These are phyloP conservation scores for Coelinius sp. DNA, from an alignment of 2,888 invertebrate genomes.

Conservation along the genomic window DNA sequence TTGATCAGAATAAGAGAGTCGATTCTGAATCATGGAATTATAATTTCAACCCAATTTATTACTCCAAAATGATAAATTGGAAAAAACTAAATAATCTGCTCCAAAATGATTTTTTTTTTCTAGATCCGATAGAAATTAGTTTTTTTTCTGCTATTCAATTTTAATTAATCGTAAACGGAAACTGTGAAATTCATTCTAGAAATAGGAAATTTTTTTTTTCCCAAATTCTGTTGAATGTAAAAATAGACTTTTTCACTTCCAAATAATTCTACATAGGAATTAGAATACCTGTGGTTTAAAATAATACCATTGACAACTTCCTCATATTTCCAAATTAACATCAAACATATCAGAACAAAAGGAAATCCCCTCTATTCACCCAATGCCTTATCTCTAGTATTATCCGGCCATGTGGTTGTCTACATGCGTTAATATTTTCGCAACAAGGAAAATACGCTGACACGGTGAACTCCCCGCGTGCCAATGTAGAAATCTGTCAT, in stretches of 20 bases:
- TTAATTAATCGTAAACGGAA: no score
- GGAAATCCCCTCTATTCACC: background rate
- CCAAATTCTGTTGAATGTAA: background rate
- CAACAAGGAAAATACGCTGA: constrained; percentile 1
- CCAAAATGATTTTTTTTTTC: no score
- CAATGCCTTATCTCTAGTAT: background rate
- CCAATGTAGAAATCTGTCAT: constrained; percentile 1
- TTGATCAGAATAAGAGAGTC: no score
- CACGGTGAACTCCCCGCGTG: background rate
- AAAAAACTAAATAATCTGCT: no score
- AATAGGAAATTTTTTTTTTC: no score
- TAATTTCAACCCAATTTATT: no score
- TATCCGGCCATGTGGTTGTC: background rate
- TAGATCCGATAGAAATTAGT: no score
- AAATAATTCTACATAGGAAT: background rate
- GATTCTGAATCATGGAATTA: no score
- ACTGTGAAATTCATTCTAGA: no score
- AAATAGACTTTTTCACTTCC: background rate
- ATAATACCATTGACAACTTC: background rate
- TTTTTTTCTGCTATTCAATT: no score
- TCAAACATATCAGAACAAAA: background rate
- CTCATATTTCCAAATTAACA: background rate
- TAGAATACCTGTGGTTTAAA: background rate
- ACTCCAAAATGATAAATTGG: no score
- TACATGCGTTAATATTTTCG: background rate